Base-by-base conservation (phyloP, 2,113 vertebrate genomes). In the Pardalotus punctatus region DNA sequence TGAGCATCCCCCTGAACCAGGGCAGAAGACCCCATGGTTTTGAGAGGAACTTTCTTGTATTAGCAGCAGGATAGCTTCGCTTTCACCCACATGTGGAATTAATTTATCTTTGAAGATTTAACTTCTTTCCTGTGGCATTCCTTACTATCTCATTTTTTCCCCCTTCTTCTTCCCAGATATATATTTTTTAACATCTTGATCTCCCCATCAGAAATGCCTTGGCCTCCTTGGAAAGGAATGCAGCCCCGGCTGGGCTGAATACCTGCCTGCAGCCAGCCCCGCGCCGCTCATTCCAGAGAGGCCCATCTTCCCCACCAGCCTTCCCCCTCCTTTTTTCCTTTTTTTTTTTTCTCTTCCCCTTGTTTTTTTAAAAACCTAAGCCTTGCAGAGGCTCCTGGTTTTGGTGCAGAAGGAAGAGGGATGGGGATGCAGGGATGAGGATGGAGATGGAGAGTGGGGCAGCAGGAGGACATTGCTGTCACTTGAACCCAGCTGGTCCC, bases 11-110 rank as follows among this genome's bases (percentile, higher is more conserved):
- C 47, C 71, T 61, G 38, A 23, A 10, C 14, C 45, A 9, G 33
- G 62, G 57, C 3, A 72, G 73, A 19, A 88, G 21, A 35, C 56
- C 77, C 27, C 57, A 3, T 38, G 65, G 36, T 4, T 76, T 88
- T 62, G 16, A 86, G 69, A 78, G 62, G 60, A 84, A 70, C 76
- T 77, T 83, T 36, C 17, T 96, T 97, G 81, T 92, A 85, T 77
- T 45, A 84, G 69, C 81, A 79, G 88, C 50, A 57, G 87, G 65
- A 95, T 96, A 97, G 98, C 96, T 97, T 97, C 81, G 97, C 97
- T 97, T 98, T 98, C 97, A 97, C 98, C 96, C 98, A 96, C 98
- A 98, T 98, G 97, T 98, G 98, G 98, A 98, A 97, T 95, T 97
- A 96, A 98, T 98, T 98, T 98, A 96, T 98, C 84, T 91, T 96